Base-by-base conservation (phyloP, 2,113 vertebrate genomes). In the Sclerurus mexicanus region DNA sequence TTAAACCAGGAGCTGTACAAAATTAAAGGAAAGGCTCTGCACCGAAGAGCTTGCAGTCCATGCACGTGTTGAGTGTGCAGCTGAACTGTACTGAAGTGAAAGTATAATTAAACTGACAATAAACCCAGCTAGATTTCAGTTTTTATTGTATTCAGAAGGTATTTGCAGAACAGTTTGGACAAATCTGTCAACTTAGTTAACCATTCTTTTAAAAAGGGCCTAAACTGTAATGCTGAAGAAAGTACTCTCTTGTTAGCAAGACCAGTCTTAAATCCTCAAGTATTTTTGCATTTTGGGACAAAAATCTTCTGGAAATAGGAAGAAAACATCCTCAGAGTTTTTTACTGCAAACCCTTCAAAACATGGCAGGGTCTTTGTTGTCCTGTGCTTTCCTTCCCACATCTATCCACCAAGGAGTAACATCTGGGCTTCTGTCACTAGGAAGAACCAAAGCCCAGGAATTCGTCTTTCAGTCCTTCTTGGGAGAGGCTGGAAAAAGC, bases 71-170 rank as follows among this genome's bases (percentile, higher is more conserved):
- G 50, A 94, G 49, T 52, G 39, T 2, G 0, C 24, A 87, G 77
- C 78, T 95, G 85, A 92, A 72, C 78, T 76, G 31, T 50, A 47
- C 60, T 80, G 58, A 82, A 73, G 44, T 49, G 33, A 46, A 94
- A 87, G 35, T 91, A 66, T 87, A 92, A 89, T 85, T 93, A 89
- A 96, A 79, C n/a, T 93, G 78, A 91, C 79, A 76, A 82, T 52
- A 87, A 91, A 90, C 19, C 23, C 39, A 74, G 30, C n/a, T 79
- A 59, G 58, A 80, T 55, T 69, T 18, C 4, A 49, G 35, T 6
- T 72, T 87, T 72, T 90, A 59, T 79, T 89, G 90, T 73, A 80
- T 71, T 94, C 31, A 69, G 44, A 86, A 81, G 17, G 30, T 53
- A 74, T 92, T 88, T 93, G 39, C 72, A 71, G 59, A 93, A 47